Evolutionary conservation across 2,797 vertebrate genomes (phyloP).

Genomic region (Anguilla marmorata): DNA sequence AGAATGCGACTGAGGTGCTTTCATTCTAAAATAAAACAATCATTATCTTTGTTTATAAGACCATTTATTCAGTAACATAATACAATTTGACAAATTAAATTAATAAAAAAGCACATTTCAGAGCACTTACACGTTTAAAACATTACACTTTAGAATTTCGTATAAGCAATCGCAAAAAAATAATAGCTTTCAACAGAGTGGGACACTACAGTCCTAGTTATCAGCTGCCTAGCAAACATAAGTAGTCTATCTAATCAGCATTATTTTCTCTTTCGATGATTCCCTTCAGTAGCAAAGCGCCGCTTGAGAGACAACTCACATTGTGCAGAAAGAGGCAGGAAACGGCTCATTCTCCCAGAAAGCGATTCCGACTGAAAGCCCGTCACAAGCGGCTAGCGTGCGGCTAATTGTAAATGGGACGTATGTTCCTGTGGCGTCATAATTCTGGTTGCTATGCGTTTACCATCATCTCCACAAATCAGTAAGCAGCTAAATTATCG

Average conservation of each 20-base stretch:
- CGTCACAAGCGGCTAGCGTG: background rate
- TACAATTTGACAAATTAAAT: too few relatives aligned
- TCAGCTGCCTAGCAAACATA: background rate
- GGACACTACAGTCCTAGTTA: background rate
- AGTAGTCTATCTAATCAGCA: background rate
- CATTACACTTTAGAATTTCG: too few relatives aligned
- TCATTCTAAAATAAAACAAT: background rate
- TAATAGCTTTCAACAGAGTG: background rate
- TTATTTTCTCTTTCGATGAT: background rate
- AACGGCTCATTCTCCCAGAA: background rate
- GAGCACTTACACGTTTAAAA: too few relatives aligned
- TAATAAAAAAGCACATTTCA: too few relatives aligned
- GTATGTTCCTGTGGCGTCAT: background rate
- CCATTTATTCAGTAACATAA: background rate
- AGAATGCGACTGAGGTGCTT: background rate
- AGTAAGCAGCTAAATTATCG: background rate
- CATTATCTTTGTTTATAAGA: background rate
- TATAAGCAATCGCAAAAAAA: background rate
- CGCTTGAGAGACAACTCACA: background rate
- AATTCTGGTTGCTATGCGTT: background rate
- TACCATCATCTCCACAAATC: background rate
- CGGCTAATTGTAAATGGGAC: background rate
- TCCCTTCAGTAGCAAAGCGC: background rate
- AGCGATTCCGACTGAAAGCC: background rate
- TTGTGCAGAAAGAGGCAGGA: background rate